phyloP scores from a whole-genome alignment of 37 sponge, comb jelly and placozoan genomes.

The Amphimedon queenslandica region DNA sequence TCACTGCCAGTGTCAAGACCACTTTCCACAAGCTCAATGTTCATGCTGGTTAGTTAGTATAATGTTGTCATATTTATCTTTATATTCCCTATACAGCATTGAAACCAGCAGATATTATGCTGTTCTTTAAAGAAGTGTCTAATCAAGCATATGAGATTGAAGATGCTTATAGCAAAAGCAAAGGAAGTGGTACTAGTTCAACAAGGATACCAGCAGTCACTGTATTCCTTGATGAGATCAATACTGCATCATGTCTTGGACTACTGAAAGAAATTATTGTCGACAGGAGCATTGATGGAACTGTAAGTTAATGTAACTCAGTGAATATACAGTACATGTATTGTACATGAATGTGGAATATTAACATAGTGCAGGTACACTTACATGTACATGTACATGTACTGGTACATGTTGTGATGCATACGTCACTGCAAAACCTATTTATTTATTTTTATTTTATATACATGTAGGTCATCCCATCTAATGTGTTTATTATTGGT shows the following conservation, averaged over 20 bases:
- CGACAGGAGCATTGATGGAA: conserved; percentile 76
- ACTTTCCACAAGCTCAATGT: conserved; percentile 86
- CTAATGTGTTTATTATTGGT: conserved; percentile 70
- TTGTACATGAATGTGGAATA: too few species aligned
- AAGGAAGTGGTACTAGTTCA: not conserved
- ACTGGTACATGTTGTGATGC: too few species aligned
- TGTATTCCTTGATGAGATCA: conserved; percentile 84
- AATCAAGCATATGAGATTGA: conserved; percentile 31
- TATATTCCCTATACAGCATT: conserved; percentile 24
- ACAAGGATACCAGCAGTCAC: conserved; percentile 49
- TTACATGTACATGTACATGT: too few species aligned
- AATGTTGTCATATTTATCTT: conserved; percentile 1
- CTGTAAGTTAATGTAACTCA: conserved; percentile 28
- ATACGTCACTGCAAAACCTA: not conserved
- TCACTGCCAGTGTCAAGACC: conserved; percentile 31
- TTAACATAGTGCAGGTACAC: too few species aligned
- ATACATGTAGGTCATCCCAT: conserved; percentile 42
- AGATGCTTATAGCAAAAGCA: conserved; percentile 7
- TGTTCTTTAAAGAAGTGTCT: conserved; percentile 45
- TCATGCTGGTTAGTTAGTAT: conserved; percentile 64
- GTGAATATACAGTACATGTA: too few species aligned
- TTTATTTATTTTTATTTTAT: not conserved
- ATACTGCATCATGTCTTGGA: conserved; percentile 89
- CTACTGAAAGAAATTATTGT: conserved; percentile 83
- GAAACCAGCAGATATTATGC: conserved; percentile 32